A percentile compares a stretch with the other conserved stretches of the same genome.
Conservation (phyloP, 1,140 invertebrate species). For the Drosophila novamexicana region DNA sequence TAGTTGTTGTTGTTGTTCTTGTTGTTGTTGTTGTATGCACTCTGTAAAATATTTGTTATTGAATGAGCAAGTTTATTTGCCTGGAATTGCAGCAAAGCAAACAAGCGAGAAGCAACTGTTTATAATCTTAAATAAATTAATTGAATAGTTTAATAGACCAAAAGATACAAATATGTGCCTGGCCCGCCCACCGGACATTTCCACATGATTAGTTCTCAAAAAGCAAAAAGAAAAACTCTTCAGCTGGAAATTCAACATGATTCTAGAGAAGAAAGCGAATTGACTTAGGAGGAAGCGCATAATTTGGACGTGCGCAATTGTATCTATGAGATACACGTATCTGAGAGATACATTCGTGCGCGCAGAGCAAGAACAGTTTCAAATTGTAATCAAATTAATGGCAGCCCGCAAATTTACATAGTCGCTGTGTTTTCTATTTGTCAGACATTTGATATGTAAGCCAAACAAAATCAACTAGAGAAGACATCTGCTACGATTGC, state of each 20-base stretch:
- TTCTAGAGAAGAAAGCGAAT: slow-evolving; percentile 22
- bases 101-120: neutral
- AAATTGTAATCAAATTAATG: slow-evolving; percentile 58
- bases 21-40: slow-evolving; percentile 35
- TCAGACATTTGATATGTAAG: slow-evolving; percentile 38
- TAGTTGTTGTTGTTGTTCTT: neutral
- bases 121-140: slow-evolving; percentile 7
- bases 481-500: neutral
- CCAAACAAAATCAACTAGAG: slow-evolving; percentile 10
- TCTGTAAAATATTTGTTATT: slow-evolving; percentile 37
- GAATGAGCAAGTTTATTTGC: slow-evolving; percentile 67
- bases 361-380: slow-evolving; percentile 16
- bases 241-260: slow-evolving; percentile 32
- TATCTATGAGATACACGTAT: slow-evolving; percentile 46
- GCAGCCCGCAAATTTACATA: slow-evolving; percentile 48
- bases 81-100: slow-evolving; percentile 62
- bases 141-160: neutral
- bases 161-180: neutral
- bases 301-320: slow-evolving; percentile 38
- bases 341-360: slow-evolving; percentile 14
- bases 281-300: slow-evolving; percentile 44
- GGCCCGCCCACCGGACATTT: neutral
- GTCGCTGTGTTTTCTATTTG: slow-evolving; percentile 28
- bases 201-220: neutral
- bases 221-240: slow-evolving; percentile 16